Conservation (phyloP, 2,888 invertebrate genomes). For the Ptychoptera contaminata region DNA sequence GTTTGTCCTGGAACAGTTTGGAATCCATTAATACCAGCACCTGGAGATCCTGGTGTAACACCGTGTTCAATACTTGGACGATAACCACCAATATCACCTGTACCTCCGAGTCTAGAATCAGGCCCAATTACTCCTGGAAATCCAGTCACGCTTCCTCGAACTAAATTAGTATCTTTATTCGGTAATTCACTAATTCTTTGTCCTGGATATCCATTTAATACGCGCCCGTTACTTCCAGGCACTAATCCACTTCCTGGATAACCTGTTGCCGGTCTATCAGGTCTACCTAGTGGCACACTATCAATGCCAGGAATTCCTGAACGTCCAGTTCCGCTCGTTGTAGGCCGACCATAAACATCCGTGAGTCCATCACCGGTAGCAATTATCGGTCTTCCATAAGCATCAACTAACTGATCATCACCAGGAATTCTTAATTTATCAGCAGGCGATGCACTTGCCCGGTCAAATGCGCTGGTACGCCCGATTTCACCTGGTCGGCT, state of each 20-base stretch:
- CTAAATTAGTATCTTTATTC: no score
- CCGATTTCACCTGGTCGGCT: not conserved
- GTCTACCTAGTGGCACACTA: no score
- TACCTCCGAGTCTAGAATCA: not conserved
- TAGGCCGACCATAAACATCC: not conserved
- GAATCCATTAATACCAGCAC: not conserved
- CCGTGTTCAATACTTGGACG: not conserved
- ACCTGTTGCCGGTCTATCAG: not conserved
- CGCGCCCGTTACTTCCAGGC: no score
- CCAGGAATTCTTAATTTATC: not conserved
- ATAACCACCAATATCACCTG: not conserved
- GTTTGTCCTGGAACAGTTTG: not conserved
- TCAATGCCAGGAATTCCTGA: not conserved
- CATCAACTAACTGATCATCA: not conserved
- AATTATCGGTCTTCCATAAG: slow-evolving; percentile 1
- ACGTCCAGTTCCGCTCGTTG: not conserved
- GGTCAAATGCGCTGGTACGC: not conserved
- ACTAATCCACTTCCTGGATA: not conserved
- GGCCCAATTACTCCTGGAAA: not conserved
- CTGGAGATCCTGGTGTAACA: not conserved
- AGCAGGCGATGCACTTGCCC: not conserved
- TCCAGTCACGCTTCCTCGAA: no score
- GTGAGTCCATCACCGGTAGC: not conserved
- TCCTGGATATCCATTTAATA: not conserved
- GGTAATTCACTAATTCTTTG: no score